Percentiles rank a stretch among this genome's conserved stretches.
phyloP scores from a whole-genome alignment of 2,888 invertebrate genomes.

The Patella caerulea region DNA sequence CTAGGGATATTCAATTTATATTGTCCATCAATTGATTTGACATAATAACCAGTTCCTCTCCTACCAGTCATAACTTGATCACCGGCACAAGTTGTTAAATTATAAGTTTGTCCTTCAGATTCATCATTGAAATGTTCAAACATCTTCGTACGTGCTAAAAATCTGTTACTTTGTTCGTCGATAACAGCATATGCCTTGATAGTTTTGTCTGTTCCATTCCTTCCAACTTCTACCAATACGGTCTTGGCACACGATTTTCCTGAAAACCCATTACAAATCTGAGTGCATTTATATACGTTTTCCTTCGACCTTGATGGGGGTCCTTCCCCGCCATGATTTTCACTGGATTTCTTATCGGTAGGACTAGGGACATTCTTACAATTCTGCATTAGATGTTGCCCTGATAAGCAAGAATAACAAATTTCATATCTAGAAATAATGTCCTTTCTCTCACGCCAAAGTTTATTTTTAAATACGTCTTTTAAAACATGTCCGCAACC shows the following conservation, averaged over 20 bases:
- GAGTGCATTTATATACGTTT: conserved; percentile 20
- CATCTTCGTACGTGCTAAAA: conserved; percentile 20
- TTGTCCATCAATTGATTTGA: conserved; percentile 20
- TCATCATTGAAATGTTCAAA: conserved; percentile 21
- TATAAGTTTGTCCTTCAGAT: conserved; percentile 7
- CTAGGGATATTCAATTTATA: not conserved
- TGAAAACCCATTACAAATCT: conserved; percentile 19
- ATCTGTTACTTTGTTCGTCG: conserved; percentile 35
- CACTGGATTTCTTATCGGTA: not conserved
- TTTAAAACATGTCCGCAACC: not conserved
- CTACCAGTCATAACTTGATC: conserved; percentile 17
- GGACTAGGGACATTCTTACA: not conserved
- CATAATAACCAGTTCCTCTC: conserved; percentile 20
- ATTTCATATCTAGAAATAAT: conserved; percentile 19
- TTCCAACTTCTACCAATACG: conserved; percentile 23
- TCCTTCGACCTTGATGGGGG: not conserved
- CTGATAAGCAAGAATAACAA: conserved; percentile 12
- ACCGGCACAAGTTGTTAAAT: conserved; percentile 24
- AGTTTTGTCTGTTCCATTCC: conserved; percentile 3
- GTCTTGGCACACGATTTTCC: conserved; percentile 32
- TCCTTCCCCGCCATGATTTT: conserved; percentile 26
- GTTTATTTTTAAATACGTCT: not conserved
- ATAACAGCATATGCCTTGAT: conserved; percentile 26
- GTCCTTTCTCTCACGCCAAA: not conserved
- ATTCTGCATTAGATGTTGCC: conserved; percentile 14